These are phyloP conservation scores for Axea sp. DNA, from an alignment of 2,888 invertebrate species.

Conservation along the genomic window DNA sequence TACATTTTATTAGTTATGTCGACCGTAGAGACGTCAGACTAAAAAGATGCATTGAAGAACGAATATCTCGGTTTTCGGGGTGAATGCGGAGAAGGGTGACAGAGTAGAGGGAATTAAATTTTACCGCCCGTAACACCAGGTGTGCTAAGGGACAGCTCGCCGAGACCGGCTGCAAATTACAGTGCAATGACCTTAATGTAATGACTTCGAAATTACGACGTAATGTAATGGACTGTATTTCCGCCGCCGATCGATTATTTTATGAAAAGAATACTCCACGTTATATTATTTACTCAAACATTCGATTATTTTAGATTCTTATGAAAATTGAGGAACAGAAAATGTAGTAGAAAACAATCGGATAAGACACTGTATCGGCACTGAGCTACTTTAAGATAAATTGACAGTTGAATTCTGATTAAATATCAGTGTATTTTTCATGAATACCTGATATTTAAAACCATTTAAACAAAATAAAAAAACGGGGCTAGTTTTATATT, in stretches of 20 bases:
- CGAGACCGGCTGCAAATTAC: conserved; percentile 63
- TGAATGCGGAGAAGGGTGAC: conserved; percentile 50
- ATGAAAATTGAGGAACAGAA: too few species aligned
- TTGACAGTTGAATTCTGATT: too few species aligned
- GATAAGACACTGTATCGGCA: too few species aligned
- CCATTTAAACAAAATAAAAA: too few species aligned
- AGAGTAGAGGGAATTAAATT: conserved; percentile 58
- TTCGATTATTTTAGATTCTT: conserved; percentile 1
- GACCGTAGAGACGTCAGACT: conserved; percentile 33
- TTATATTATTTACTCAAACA: conserved; percentile 15
- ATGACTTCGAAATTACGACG: conserved; percentile 55
- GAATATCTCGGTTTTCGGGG: conserved; percentile 60
- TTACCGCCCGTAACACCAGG: conserved; percentile 67
- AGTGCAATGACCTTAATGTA: conserved; percentile 65
- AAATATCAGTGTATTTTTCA: too few species aligned
- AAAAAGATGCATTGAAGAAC: conserved; percentile 57
- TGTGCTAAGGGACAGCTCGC: conserved; percentile 66
- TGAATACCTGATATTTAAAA: too few species aligned
- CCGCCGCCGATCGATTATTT: conserved; percentile 51
- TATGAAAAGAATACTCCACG: conserved; percentile 31
- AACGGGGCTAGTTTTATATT: too few species aligned
- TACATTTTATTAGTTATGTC: conserved; percentile 57
- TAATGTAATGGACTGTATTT: conserved; percentile 55
- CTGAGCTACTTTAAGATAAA: too few species aligned
- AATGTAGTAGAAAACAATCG: too few species aligned